A percentile compares a stretch with the other conserved stretches of the same genome.
These are phyloP conservation scores for Thera britannica DNA, from an alignment of 2,888 invertebrate genomes.

Conservation along the genomic window DNA sequence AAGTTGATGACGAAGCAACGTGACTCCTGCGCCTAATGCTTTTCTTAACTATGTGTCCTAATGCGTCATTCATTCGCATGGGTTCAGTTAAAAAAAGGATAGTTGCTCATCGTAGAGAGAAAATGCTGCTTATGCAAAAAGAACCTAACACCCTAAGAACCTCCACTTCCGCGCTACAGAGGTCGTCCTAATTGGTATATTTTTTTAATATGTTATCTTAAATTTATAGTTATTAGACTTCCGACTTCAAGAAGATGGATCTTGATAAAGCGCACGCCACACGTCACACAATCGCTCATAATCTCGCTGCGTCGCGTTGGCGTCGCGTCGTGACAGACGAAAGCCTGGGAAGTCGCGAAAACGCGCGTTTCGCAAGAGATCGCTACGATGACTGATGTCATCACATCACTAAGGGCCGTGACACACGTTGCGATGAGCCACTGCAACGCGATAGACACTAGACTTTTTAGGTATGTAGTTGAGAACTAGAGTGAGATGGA, in stretches of 20 bases:
- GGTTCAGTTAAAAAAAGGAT: no score
- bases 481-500: no score
- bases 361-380: constrained; percentile 35
- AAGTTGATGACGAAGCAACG: no score
- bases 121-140: no score
- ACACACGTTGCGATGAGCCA: constrained; percentile 3
- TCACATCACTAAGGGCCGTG: constrained; percentile 13
- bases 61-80: no score
- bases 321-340: constrained; percentile 36
- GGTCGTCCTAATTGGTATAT: background rate
- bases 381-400: constrained; percentile 22
- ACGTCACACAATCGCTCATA: constrained; percentile 15
- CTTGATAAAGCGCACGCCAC: constrained; percentile 18
- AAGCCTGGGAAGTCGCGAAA: constrained; percentile 44
- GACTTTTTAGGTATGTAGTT: no score
- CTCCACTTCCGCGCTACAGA: background rate
- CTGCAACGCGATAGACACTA: background rate
- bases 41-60: no score
- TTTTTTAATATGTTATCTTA: background rate
- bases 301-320: constrained; percentile 27
- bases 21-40: no score
- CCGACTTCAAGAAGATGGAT: constrained; percentile 5
- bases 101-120: no score
- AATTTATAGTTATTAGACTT: constrained; percentile 1
- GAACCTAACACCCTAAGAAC: no score